phyloP scores from a whole-genome alignment of 2,888 invertebrate genomes.

The Gasteruption jaculator region DNA sequence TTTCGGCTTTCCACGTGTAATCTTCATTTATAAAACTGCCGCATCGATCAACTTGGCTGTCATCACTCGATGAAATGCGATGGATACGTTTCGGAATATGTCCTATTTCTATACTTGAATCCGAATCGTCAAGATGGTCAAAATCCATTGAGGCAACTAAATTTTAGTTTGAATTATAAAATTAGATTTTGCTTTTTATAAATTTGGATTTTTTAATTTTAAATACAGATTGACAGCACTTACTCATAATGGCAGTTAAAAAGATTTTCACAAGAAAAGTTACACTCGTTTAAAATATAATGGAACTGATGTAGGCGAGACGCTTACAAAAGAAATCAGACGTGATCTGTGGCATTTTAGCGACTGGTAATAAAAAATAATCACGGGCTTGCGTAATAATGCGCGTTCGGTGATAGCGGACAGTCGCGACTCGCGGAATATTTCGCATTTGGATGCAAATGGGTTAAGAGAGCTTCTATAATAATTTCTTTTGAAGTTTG shows the following conservation, averaged over 20 bases:
- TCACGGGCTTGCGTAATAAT: too few relatives aligned
- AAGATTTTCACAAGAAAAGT: slow-evolving; percentile 1
- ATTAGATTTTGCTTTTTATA: slow-evolving; percentile 9
- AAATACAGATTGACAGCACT: slow-evolving; percentile 9
- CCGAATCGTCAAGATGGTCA: slow-evolving; percentile 13
- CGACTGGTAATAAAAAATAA: too few relatives aligned
- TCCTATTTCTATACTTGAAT: slow-evolving; percentile 14
- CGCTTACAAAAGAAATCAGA: too few relatives aligned
- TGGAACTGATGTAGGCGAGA: too few relatives aligned
- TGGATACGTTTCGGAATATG: slow-evolving; percentile 12
- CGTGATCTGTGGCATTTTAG: too few relatives aligned
- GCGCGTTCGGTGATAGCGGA: too few relatives aligned
- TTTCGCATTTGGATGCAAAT: too few relatives aligned
- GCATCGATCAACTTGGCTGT: slow-evolving; percentile 14
- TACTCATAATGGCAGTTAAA: slow-evolving; percentile 3
- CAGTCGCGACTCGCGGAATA: too few relatives aligned
- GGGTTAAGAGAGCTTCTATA: too few relatives aligned
- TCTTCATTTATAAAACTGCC: slow-evolving; percentile 15
- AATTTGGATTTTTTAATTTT: slow-evolving; percentile 7
- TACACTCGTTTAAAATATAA: slow-evolving; percentile 3
- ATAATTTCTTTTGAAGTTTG: too few relatives aligned
- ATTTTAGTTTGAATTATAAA: slow-evolving; percentile 16
- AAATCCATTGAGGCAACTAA: slow-evolving; percentile 14
- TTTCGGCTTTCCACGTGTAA: slow-evolving; percentile 16
- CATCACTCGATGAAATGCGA: slow-evolving; percentile 13